Evolutionary conservation across 1,140 invertebrate genomes (phyloP), one percentile per base, ranked within the genome.

Genomic region (Nilaparvata lugens): DNA sequence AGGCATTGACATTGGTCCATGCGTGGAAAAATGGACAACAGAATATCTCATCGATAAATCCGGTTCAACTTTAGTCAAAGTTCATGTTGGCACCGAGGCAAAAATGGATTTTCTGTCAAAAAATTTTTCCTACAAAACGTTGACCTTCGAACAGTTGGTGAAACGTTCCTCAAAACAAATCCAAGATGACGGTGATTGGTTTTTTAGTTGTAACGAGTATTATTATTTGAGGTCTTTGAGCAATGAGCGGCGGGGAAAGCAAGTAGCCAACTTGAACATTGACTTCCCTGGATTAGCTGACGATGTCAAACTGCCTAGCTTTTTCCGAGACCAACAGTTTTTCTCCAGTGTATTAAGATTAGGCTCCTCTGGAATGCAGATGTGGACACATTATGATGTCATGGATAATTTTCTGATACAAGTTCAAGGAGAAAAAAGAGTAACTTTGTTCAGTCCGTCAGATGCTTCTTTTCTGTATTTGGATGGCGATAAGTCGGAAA

Each of bases 331-430:
- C 18, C 66, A 73, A 11, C 62, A 72, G 21, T 77, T 80, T 60
- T 83, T 82, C 68, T 83, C 82, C 0, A 80, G 76, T 65, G 79
- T 83, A 5, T 79, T 83, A 60, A 69, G 82, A 23, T 77, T 83
- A 56, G 73, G 75, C 24, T 82, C 80, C 1, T 64, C 70, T 52
- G 68, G 70, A 21, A 64, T 80, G 18, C 76, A 79, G 61, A 64
- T 83, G 18, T 83, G 82, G 82, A 83, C 81, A 28, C 82, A 83
- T 71, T 83, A 83, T 73, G 82, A 83, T 74, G 77, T 82, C 6
- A 81, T 82, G 77, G 81, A 83, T 69, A 83, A 83, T 66, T 65
- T 82, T 9, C 67, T 83, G 19, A 76, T 83, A 52, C 81, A 83
- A 71, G 69, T 83, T 0, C 68, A 63, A 54, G 82, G 82, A 1